Evolutionary conservation across 2,797 vertebrate species (phyloP).

Genomic region (Lagocephalus sceleratus): DNA sequence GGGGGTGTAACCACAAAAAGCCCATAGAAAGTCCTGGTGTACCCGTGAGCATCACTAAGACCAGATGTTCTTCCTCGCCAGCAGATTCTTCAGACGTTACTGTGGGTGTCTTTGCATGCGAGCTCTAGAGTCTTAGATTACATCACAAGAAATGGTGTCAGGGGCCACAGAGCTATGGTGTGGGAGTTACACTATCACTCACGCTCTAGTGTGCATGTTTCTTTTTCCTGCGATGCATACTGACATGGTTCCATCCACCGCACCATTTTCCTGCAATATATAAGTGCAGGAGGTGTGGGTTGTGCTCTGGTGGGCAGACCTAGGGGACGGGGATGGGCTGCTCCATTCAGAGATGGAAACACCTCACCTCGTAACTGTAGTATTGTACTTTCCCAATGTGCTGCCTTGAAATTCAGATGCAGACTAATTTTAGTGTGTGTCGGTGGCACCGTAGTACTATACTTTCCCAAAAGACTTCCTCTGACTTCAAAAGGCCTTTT

Average conservation of each 20-base stretch:
- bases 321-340: conserved; percentile 57
- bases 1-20: conserved; percentile 21
- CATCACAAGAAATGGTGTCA: conserved; percentile 41
- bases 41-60: conserved; percentile 33
- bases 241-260: conserved; percentile 36
- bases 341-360: conserved; percentile 47
- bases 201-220: conserved; percentile 7
- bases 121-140: conserved; percentile 30
- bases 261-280: conserved; percentile 31
- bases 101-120: background rate
- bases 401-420: conserved; percentile 23
- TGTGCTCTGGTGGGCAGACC: conserved; percentile 35
- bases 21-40: conserved; percentile 19
- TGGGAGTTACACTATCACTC: conserved; percentile 27
- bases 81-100: too few species aligned
- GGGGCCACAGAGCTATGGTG: conserved; percentile 32
- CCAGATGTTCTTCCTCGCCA: conserved; percentile 52
- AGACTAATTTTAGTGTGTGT: conserved; percentile 33
- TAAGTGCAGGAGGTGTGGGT: conserved; percentile 43
- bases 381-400: too few species aligned
- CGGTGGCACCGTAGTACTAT: conserved; percentile 26
- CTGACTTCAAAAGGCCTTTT: conserved; percentile 58
- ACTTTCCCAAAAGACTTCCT: conserved; percentile 32
- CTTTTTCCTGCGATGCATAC: conserved; percentile 8
- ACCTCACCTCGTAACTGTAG: conserved; percentile 28